Percentiles rank a stretch among this genome's conserved stretches.
These are phyloP conservation scores for Lerista edwardsae DNA, from an alignment of 2,797 vertebrate species.

Conservation along the genomic window DNA sequence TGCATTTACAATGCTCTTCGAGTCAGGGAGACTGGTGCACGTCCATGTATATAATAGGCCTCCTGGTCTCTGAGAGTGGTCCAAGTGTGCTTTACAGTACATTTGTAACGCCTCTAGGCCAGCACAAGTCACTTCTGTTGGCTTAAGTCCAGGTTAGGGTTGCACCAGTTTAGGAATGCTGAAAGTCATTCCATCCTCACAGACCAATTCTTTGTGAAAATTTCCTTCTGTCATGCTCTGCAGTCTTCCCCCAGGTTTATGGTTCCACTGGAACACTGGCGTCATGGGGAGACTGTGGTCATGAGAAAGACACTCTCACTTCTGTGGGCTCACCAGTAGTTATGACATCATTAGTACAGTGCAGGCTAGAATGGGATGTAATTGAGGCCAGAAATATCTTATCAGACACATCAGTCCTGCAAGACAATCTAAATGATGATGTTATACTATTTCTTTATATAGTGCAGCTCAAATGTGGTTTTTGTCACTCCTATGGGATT, in stretches of 20 bases:
- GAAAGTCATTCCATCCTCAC: not conserved
- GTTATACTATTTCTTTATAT: not conserved
- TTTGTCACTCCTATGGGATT: no score
- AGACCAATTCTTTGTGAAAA: not conserved
- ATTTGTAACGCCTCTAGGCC: no score
- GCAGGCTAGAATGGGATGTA: not conserved
- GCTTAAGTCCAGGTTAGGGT: no score
- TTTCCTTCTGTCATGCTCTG: not conserved
- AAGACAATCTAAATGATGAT: not conserved
- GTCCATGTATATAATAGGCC: no score
- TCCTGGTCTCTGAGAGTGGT: no score
- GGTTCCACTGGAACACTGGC: conserved; percentile 11
- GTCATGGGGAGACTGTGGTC: conserved; percentile 19
- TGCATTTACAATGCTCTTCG: no score
- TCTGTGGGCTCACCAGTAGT: not conserved
- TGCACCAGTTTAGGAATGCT: no score
- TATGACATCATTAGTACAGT: not conserved
- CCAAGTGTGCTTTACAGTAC: no score
- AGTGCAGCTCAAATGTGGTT: no score
- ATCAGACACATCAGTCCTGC: not conserved
- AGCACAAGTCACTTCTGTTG: no score
- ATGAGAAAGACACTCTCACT: conserved; percentile 13
- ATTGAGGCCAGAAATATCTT: not conserved
- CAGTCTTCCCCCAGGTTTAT: not conserved
- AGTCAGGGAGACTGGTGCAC: no score